Base-by-base conservation (phyloP, 2,888 invertebrate species). In the Elegia similella region DNA sequence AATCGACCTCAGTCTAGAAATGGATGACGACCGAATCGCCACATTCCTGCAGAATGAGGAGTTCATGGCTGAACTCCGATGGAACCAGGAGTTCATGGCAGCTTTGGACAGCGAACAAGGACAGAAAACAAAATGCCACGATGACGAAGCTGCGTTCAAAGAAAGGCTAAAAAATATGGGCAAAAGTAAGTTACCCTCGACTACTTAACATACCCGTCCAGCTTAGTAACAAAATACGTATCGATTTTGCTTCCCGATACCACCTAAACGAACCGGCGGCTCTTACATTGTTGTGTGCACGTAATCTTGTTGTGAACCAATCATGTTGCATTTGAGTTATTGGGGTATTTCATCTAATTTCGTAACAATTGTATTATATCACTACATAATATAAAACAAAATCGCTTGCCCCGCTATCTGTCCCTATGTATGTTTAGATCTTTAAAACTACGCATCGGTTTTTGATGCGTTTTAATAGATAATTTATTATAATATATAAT, bases 21-120 rank as follows among this genome's bases (percentile, higher is more conserved):
- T 97, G 75, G 97, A 97, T 64, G 98, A 98, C 76, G 97, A 98
- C 77, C 93, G 95, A 64, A 95, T 97, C 63, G 97, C 97, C 0
- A 93, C 97, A 62, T 95, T 97, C 82, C 89, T 98, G 57, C 98
- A 98, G 80, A 98, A 98, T 74, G 96, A 97, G 76, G 98, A 98
- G 82, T 98, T 98, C 70, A 95, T 98, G 94, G 94, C 95, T 47
- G 96, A 97, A 75, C 86, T 98, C 38, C 92, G 96, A 59, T 95
- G 95, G 93, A 96, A 98, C 80, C 95, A 96, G 78, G 97, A 97
- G 73, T 98, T 98, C 75, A 95, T 98, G 92, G 95, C 94, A 23
- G 95, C 96, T 0, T 86, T 97, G 52, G 96, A 97, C 73, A 95
- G 94, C 76, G 97, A 96, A 91, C 93, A 93, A 69, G 92, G 91